These are phyloP conservation scores for Camponotus floridanus DNA, from an alignment of 1,140 invertebrate species.

Conservation along the genomic window DNA sequence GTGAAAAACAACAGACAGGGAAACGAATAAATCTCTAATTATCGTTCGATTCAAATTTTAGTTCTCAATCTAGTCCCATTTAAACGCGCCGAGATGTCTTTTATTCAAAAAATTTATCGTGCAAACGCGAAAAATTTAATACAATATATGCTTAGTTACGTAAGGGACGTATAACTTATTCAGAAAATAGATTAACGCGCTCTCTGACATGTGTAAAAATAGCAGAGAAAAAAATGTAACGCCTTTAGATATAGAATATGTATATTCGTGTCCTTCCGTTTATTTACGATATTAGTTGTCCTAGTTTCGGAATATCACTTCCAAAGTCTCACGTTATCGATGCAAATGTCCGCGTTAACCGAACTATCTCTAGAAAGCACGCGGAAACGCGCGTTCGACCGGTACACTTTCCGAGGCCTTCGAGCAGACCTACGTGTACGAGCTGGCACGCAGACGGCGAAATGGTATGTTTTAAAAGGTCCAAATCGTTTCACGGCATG, in stretches of 20 bases:
- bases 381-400: constrained; percentile 49
- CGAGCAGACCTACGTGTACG: constrained; percentile 64
- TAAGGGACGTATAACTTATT: background rate
- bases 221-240: background rate
- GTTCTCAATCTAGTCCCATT: background rate
- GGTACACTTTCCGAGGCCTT: constrained; percentile 34
- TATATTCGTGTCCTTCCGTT: background rate
- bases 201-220: background rate
- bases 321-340: background rate
- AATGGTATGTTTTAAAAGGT: constrained; percentile 82
- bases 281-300: background rate
- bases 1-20: background rate
- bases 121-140: background rate
- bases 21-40: background rate
- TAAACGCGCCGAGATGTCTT: background rate
- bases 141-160: background rate
- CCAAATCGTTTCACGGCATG: constrained; percentile 81
- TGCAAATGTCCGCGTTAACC: background rate
- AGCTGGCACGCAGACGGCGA: constrained; percentile 76
- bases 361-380: constrained; percentile 8
- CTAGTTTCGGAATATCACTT: background rate
- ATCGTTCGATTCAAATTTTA: background rate
- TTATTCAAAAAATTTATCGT: background rate
- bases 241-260: background rate
- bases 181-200: background rate